phyloP scores from a whole-genome alignment of 2,888 invertebrate species.

The Melinaea menophilus region DNA sequence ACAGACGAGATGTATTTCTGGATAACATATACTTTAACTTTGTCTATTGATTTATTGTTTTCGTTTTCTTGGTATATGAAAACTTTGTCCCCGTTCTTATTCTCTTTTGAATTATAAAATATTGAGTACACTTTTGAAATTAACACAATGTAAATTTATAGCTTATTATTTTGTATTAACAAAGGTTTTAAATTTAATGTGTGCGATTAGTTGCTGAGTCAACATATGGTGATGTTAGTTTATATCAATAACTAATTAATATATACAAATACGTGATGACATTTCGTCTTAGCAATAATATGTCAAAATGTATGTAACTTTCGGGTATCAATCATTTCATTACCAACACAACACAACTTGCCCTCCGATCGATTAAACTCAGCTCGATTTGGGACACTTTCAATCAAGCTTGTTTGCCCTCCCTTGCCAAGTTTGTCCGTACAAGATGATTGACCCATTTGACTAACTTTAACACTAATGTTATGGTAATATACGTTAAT shows the following conservation, averaged over 20 bases:
- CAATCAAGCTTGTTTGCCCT: slow-evolving; percentile 66
- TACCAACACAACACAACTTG: slow-evolving; percentile 24
- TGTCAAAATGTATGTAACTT: slow-evolving; percentile 7
- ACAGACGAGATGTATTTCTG: slow-evolving; percentile 25
- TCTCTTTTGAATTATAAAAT: slow-evolving; percentile 15
- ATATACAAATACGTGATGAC: no score
- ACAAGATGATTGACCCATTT: slow-evolving; percentile 52
- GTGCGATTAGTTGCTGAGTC: no score
- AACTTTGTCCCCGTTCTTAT: slow-evolving; percentile 19
- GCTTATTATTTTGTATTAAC: not conserved
- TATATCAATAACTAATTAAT: no score
- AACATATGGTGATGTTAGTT: no score
- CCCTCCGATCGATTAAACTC: slow-evolving; percentile 44
- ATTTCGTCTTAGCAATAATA: not conserved
- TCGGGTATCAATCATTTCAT: slow-evolving; percentile 39
- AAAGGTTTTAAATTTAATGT: no score
- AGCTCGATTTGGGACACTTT: slow-evolving; percentile 61
- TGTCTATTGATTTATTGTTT: slow-evolving; percentile 27
- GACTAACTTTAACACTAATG: slow-evolving; percentile 20
- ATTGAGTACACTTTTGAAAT: not conserved
- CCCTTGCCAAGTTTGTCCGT: slow-evolving; percentile 53
- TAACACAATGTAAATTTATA: not conserved
- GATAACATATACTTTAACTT: slow-evolving; percentile 15
- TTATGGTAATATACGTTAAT: slow-evolving; percentile 15
- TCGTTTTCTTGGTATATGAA: slow-evolving; percentile 17